Percentiles rank a stretch among this genome's conserved stretches.
These are phyloP conservation scores for Corynorhinus townsendii DNA, from an alignment of 2,113 vertebrate species.

Conservation along the genomic window DNA sequence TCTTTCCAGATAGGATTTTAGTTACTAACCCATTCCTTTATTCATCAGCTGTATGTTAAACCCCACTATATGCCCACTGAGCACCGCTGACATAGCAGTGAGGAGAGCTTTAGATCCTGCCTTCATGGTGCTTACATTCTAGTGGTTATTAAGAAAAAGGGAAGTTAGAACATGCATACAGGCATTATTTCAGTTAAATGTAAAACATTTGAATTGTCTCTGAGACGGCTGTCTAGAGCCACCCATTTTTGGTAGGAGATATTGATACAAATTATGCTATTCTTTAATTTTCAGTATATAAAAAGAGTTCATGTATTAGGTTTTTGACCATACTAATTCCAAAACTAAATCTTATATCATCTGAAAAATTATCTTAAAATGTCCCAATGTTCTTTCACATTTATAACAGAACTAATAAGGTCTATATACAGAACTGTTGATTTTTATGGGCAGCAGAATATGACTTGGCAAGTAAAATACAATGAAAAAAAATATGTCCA, in stretches of 20 bases:
- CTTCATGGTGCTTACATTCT: neutral
- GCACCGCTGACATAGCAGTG: neutral
- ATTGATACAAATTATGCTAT: neutral
- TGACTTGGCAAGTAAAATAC: neutral
- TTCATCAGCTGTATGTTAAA: neutral
- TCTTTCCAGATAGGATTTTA: neutral
- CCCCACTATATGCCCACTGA: neutral
- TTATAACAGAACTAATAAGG: neutral
- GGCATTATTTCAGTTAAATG: neutral
- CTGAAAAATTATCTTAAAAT: neutral
- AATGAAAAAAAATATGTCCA: slow-evolving; percentile 4
- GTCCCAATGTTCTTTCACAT: neutral
- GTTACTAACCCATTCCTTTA: neutral
- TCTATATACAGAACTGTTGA: neutral
- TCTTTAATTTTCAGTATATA: neutral
- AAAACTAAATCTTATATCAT: neutral
- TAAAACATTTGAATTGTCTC: neutral
- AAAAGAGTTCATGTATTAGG: neutral
- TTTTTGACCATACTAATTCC: neutral
- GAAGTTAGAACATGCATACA: neutral
- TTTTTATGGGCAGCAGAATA: neutral
- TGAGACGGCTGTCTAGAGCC: neutral
- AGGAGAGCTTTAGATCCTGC: neutral
- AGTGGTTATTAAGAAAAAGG: neutral
- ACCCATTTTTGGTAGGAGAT: neutral